Conservation (phyloP, 2,797 vertebrate genomes). For the Agapornis canus region DNA sequence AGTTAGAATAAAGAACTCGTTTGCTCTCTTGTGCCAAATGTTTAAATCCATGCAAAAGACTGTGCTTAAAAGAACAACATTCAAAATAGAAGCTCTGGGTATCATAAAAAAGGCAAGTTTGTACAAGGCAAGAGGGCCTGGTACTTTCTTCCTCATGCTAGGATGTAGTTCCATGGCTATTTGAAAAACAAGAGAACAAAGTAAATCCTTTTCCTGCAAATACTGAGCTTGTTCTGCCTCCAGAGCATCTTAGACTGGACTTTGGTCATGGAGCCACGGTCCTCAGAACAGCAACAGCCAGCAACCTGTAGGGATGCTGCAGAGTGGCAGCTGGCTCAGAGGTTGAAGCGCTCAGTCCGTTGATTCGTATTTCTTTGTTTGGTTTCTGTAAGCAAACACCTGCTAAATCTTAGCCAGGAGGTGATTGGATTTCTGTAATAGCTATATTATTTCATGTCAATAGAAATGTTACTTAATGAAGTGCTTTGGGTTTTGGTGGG, state of each 20-base stretch:
- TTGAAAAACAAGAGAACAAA: neutral
- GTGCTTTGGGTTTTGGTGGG: neutral
- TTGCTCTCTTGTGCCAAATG: neutral
- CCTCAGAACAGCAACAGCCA: fast-evolving
- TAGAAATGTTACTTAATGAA: neutral
- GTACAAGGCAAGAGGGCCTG: neutral
- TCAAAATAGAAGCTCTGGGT: neutral
- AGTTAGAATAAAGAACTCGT: neutral
- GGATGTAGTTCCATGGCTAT: neutral
- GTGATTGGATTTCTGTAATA: neutral
- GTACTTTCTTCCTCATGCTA: neutral
- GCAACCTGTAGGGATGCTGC: fast-evolving
- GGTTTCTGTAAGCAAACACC: neutral
- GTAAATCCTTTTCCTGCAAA: neutral
- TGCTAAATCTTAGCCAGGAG: neutral
- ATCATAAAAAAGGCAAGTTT: neutral
- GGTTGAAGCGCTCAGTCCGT: neutral
- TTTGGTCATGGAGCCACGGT: neutral
- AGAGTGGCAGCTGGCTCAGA: neutral
- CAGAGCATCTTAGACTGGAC: neutral
- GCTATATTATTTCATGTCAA: neutral
- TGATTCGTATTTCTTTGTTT: neutral
- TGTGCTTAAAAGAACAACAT: neutral
- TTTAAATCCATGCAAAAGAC: neutral
- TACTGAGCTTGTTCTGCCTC: neutral